These are phyloP conservation scores for Chymomyza fuscimana DNA, from an alignment of 2,888 invertebrate species.

Conservation along the genomic window DNA sequence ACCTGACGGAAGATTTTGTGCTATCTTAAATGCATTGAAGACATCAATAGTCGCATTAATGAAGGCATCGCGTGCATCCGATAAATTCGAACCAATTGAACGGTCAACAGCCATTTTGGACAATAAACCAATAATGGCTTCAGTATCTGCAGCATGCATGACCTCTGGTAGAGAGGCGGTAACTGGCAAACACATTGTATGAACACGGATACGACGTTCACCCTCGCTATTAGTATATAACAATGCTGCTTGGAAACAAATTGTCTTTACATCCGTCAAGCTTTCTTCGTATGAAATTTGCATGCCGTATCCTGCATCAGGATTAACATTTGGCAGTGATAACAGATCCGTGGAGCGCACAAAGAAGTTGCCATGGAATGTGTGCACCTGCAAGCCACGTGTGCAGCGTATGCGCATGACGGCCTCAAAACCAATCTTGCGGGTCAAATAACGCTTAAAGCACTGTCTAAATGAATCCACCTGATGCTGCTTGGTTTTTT, in stretches of 20 bases:
- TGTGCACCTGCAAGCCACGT: slow-evolving; percentile 95
- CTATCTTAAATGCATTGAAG: slow-evolving; percentile 86
- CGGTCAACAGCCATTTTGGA: slow-evolving; percentile 99
- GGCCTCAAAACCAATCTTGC: slow-evolving; percentile 99
- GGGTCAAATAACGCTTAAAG: slow-evolving; percentile 92
- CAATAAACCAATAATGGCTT: slow-evolving; percentile 94
- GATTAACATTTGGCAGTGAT: slow-evolving; percentile 97
- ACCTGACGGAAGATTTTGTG: slow-evolving; percentile 83
- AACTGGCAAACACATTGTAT: slow-evolving; percentile 96
- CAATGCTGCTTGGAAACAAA: slow-evolving; percentile 98
- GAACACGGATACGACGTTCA: slow-evolving; percentile 97
- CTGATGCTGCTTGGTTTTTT: slow-evolving; percentile 85
- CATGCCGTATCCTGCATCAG: slow-evolving; percentile 98
- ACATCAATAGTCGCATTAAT: slow-evolving; percentile 97
- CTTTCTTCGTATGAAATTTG: slow-evolving; percentile 95
- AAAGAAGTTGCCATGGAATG: slow-evolving; percentile 99
- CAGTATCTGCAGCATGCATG: slow-evolving; percentile 93
- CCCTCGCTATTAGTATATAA: slow-evolving; percentile 97
- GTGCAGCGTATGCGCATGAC: slow-evolving; percentile 98
- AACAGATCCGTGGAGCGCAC: slow-evolving; percentile 98
- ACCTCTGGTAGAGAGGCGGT: slow-evolving; percentile 91
- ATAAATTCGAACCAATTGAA: slow-evolving; percentile 89
- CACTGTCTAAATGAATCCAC: slow-evolving; percentile 88
- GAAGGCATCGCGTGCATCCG: slow-evolving; percentile 97
- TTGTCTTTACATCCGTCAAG: slow-evolving; percentile 90